Conservation (phyloP, 2,797 vertebrate species). For the Thamnophis elegans region DNA sequence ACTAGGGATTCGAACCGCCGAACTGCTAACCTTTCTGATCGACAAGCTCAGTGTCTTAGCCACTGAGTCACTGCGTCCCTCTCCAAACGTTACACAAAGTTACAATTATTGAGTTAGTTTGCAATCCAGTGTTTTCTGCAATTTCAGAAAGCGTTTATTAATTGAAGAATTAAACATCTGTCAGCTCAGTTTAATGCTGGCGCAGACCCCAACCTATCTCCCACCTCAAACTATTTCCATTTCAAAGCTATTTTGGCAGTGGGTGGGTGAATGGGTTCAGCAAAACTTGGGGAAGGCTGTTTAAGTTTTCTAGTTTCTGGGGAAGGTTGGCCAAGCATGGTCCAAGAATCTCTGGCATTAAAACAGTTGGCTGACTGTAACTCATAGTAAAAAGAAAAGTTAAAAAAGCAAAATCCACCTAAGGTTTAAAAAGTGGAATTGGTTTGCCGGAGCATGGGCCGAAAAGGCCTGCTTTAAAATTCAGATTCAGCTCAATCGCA, state of each 20-base stretch:
- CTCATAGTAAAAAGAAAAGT: constrained; percentile 48
- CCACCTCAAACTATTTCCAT: not conserved
- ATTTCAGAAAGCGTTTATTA: not conserved
- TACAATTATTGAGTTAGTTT: not conserved
- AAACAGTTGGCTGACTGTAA: constrained; percentile 29
- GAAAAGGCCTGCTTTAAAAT: constrained; percentile 43
- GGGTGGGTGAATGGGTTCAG: not conserved
- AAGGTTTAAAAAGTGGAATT: constrained; percentile 51
- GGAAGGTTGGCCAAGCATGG: not conserved
- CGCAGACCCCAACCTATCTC: not conserved
- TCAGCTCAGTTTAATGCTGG: not conserved
- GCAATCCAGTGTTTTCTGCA: not conserved
- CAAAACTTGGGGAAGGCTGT: not conserved
- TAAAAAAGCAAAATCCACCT: constrained; percentile 59
- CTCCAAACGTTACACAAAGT: not conserved
- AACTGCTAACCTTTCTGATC: no score
- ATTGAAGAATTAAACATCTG: not conserved
- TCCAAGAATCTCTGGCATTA: constrained; percentile 33
- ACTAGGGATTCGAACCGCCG: no score
- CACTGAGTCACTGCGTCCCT: not conserved
- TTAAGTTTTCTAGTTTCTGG: not conserved
- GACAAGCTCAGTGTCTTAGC: no score
- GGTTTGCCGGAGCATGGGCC: constrained; percentile 2
- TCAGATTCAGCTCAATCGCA: constrained; percentile 51
- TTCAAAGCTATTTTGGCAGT: not conserved